phyloP scores from a whole-genome alignment of 2,797 vertebrate species.

The Thamnophis elegans region DNA sequence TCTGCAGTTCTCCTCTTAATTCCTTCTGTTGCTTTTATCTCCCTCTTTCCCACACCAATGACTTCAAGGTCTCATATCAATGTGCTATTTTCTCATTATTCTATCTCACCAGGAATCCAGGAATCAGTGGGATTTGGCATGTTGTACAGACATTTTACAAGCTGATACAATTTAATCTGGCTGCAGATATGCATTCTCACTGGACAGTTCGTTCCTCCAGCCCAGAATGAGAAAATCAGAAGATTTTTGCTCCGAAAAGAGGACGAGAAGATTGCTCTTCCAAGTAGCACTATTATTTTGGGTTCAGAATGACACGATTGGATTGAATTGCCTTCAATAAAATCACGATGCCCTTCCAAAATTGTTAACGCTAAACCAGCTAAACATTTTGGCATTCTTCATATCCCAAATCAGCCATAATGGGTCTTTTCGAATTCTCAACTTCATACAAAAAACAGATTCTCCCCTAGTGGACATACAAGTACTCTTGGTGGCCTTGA shows the following conservation, averaged over 20 bases:
- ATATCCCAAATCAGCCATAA: neutral
- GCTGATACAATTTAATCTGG: neutral
- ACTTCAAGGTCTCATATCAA: neutral
- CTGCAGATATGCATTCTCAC: neutral
- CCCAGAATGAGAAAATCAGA: neutral
- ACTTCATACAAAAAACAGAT: neutral
- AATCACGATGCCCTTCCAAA: neutral
- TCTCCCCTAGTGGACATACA: conserved; percentile 3
- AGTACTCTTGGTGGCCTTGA: neutral
- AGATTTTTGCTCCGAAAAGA: neutral
- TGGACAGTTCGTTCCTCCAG: neutral
- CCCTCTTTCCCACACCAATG: neutral
- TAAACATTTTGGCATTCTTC: neutral
- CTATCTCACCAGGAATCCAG: neutral
- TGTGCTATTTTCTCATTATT: neutral
- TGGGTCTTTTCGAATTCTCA: neutral
- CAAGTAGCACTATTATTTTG: neutral
- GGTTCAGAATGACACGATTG: neutral
- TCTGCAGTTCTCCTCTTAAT: neutral
- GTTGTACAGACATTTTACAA: neutral
- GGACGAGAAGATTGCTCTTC: neutral
- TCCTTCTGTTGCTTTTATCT: neutral
- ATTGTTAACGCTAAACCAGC: neutral
- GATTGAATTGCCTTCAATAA: neutral
- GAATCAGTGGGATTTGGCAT: neutral